These are phyloP conservation scores for Hippocampus guttulatus DNA, from an alignment of 2,113 vertebrate species.

Conservation along the genomic window DNA sequence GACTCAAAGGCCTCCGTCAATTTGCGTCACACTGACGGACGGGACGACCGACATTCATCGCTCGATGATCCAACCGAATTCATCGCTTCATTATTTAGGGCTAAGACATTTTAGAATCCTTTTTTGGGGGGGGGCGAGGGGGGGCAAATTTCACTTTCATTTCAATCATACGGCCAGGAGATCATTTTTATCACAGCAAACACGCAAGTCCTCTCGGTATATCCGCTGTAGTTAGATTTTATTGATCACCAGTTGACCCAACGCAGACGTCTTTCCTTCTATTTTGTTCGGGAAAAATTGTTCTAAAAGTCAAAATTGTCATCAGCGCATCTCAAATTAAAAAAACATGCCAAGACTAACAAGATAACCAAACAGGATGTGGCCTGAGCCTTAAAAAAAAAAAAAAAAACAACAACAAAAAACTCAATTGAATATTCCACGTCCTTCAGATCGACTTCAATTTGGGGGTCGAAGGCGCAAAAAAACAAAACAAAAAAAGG, in stretches of 20 bases:
- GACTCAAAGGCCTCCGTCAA: background rate
- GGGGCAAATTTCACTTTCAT: too few relatives aligned
- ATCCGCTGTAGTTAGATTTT: background rate
- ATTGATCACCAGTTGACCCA: background rate
- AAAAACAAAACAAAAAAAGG: background rate
- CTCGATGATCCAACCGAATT: too few relatives aligned
- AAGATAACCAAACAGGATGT: constrained; percentile 19
- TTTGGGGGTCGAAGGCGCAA: background rate
- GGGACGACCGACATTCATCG: background rate
- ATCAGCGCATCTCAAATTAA: background rate
- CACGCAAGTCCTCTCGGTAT: background rate
- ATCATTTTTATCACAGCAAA: too few relatives aligned
- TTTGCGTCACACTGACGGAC: background rate
- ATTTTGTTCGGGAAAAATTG: background rate
- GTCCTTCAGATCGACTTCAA: too few relatives aligned
- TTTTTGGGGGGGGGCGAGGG: too few relatives aligned
- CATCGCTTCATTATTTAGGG: too few relatives aligned
- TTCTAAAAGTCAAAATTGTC: background rate
- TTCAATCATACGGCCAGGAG: too few relatives aligned
- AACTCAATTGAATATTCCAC: too few relatives aligned
- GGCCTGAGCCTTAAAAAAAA: background rate
- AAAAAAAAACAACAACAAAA: background rate
- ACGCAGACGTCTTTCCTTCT: background rate
- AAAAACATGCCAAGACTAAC: background rate
- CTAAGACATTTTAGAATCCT: too few relatives aligned